Base-by-base conservation (phyloP, 2,888 invertebrate genomes). In the Cheilosia vulpina region DNA sequence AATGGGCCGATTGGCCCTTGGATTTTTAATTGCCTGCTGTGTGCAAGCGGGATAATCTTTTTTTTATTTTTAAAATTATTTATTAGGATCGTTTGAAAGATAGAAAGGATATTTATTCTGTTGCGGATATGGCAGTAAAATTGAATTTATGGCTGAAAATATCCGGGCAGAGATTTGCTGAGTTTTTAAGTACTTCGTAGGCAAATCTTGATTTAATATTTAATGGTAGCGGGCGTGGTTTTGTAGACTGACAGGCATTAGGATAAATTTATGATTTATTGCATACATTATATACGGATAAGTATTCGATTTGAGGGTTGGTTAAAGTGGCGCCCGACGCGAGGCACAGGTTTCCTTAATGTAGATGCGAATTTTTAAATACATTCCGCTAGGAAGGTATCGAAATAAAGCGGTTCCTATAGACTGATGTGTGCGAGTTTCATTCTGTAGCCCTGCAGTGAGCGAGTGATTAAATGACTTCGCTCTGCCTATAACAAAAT, bases 21-120 rank as follows among this genome's bases (percentile, higher is more conserved):
- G 4, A 55, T 52, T 77, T 78, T 83, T 72, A 82, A 83, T 83
- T 83, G 62, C 50, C 43, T 52, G 34, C 62, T 78, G 52, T 58
- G 45, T 41, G 43, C 19, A 53, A 53, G 19, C n/a, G 31, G 58
- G 66, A 68, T 83, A 68, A 73, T 72, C 27, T 66, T 34, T 17
- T 34, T 31, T 31, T 11, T 31, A 13, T 63, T 76, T 73, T 76
- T 24, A 4, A 52, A 75, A 76, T 69, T 63, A 65, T 76, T 81
- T 71, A 58, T 69, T 31, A 27, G 50, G 65, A 68, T 69, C 63
- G 52, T 50, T 69, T 58, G 57, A 53, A 11, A 62, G 62, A 73
- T 63, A 45, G 53, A 52, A 21, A 19, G 21, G 1, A 52, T 11
- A 27, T 17, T 47, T 19, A 52, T 15, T 50, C 52, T 52, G 60